Evolutionary conservation across 1,140 invertebrate species (phyloP).

Genomic region (Heliothis virescens): DNA sequence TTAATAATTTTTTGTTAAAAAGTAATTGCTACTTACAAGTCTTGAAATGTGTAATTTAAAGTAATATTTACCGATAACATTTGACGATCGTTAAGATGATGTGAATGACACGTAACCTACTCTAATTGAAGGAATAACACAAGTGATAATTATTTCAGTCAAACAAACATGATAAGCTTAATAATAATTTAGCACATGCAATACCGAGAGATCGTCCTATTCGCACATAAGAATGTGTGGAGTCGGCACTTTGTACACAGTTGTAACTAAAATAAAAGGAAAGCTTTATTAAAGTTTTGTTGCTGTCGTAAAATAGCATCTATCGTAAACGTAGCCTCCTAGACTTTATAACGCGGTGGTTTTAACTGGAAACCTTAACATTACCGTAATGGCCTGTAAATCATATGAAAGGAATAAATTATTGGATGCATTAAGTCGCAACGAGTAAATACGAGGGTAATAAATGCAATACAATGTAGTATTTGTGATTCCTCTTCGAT

Average conservation of each 20-base stretch:
- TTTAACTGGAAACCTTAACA: slow-evolving; percentile 68
- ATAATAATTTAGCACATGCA: background rate
- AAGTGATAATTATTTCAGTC: slow-evolving; percentile 12
- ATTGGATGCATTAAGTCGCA: slow-evolving; percentile 68
- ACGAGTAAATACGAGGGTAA: slow-evolving; percentile 63
- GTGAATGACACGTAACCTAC: background rate
- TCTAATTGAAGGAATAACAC: background rate
- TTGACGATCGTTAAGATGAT: background rate
- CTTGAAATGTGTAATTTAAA: background rate
- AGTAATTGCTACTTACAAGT: background rate
- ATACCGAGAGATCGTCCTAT: background rate
- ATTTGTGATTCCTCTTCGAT: slow-evolving; percentile 33
- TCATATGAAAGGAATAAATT: slow-evolving; percentile 75
- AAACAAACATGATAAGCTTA: slow-evolving; percentile 10
- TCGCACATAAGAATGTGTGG: slow-evolving; percentile 36
- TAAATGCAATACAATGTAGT: slow-evolving; percentile 68
- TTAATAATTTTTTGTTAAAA: background rate
- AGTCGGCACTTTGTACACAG: slow-evolving; percentile 52
- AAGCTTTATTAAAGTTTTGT: slow-evolving; percentile 61
- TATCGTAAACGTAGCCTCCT: slow-evolving; percentile 65
- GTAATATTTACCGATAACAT: slow-evolving; percentile 19
- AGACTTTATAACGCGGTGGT: slow-evolving; percentile 68
- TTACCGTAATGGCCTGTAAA: slow-evolving; percentile 72
- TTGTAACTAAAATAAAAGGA: slow-evolving; percentile 58
- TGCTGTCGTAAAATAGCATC: slow-evolving; percentile 63